phyloP scores from a whole-genome alignment of 37 sponge, comb jelly and placozoan genomes.

The Crambe crambe region DNA sequence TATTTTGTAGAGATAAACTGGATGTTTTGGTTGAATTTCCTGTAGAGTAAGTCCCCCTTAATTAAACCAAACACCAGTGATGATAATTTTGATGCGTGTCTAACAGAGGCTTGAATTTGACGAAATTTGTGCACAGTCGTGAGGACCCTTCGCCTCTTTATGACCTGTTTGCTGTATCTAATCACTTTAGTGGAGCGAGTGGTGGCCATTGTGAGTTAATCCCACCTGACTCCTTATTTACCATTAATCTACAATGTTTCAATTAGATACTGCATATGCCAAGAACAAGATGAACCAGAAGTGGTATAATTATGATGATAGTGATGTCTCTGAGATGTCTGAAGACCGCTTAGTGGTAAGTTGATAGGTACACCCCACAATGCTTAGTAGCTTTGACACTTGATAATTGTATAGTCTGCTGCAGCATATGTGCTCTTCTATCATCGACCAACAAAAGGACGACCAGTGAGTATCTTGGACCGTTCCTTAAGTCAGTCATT shows the following conservation, averaged over 20 bases:
- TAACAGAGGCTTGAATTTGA: conserved; percentile 59
- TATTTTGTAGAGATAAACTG: conserved; percentile 95
- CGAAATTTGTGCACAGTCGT: conserved; percentile 17
- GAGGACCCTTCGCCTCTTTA: conserved; percentile 63
- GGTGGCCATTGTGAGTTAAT: conserved; percentile 98
- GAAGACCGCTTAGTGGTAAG: conserved; percentile 58
- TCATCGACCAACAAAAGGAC: conserved; percentile 38
- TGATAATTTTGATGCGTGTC: neutral
- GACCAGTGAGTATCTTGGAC: conserved; percentile 12
- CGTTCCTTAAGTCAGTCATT: conserved; percentile 64
- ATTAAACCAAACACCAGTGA: neutral
- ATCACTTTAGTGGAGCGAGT: conserved; percentile 97
- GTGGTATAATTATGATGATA: conserved; percentile 96
- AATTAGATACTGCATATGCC: conserved; percentile 91
- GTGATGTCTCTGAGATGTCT: conserved; percentile 72
- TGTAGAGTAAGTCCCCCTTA: conserved; percentile 45
- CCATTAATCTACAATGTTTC: too few species aligned
- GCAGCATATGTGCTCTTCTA: conserved; percentile 88
- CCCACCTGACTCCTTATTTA: too few species aligned
- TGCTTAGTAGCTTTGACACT: neutral
- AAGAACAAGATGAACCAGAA: conserved; percentile 76
- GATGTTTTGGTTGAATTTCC: conserved; percentile 92
- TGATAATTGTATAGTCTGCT: too few species aligned
- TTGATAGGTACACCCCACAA: too few species aligned
- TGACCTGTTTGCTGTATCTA: conserved; percentile 91